Evolutionary conservation across 1,140 invertebrate species (phyloP).

Genomic region (Neodiprion pinetum): DNA sequence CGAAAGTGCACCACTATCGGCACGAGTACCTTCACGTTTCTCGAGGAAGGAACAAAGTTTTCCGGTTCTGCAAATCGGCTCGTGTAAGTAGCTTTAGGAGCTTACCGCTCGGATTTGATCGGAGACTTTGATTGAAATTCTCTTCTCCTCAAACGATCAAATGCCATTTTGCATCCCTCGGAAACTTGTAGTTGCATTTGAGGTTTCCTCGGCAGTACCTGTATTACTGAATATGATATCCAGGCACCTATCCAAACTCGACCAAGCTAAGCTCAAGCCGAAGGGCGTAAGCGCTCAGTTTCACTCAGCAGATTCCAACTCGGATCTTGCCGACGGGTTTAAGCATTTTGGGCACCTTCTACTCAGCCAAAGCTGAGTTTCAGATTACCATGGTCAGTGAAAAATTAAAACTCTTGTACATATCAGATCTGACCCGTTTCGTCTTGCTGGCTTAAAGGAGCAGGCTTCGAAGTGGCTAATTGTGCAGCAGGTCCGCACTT

Average conservation of each 20-base stretch:
- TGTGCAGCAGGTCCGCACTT: not conserved
- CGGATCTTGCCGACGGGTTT: not conserved
- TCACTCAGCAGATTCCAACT: conserved; percentile 3
- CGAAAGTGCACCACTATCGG: not conserved
- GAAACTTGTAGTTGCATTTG: not conserved
- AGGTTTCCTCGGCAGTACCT: not conserved
- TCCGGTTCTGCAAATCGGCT: not conserved
- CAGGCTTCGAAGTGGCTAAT: too few species aligned
- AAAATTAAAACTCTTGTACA: too few species aligned
- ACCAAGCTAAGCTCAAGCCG: not conserved
- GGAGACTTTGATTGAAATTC: not conserved
- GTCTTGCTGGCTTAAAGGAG: too few species aligned
- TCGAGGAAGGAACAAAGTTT: not conserved
- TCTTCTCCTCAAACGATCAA: not conserved
- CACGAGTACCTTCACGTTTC: not conserved
- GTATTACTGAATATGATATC: not conserved
- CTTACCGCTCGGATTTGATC: too few species aligned
- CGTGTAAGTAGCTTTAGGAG: too few species aligned
- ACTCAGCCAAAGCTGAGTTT: not conserved
- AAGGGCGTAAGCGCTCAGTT: not conserved
- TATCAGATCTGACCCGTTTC: too few species aligned
- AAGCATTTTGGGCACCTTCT: not conserved
- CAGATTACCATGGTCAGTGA: not conserved
- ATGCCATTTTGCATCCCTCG: not conserved
- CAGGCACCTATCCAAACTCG: not conserved